phyloP scores from a whole-genome alignment of 30 jellyfish, hydroid and myxozoan genomes.

The Hydra vulgaris region DNA sequence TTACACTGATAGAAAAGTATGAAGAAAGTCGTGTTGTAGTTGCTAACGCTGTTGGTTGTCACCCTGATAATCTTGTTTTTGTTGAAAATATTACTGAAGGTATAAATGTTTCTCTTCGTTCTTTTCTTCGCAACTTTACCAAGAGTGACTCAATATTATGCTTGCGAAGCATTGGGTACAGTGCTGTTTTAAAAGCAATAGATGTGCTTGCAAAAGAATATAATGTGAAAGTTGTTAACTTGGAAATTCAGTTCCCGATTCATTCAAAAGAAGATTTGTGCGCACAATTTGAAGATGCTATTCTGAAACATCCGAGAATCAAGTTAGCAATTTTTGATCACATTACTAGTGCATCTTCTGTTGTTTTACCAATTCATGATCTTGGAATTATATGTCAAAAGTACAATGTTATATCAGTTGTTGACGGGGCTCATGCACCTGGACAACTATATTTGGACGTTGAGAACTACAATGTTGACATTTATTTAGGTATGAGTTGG shows the following conservation, averaged over 20 bases:
- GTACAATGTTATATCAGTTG: slow-evolving; percentile 48
- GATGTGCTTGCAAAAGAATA: slow-evolving; percentile 35
- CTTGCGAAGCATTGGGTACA: slow-evolving; percentile 56
- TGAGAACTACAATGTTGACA: slow-evolving; percentile 62
- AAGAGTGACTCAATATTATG: slow-evolving; percentile 38
- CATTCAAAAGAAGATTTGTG: slow-evolving; percentile 41
- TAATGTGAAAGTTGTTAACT: slow-evolving; percentile 39
- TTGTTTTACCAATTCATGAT: slow-evolving; percentile 62
- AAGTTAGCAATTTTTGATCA: slow-evolving; percentile 86
- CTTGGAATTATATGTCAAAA: slow-evolving; percentile 57
- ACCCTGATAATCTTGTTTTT: slow-evolving; percentile 56
- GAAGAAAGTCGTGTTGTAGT: slow-evolving; percentile 39
- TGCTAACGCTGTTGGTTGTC: slow-evolving; percentile 74
- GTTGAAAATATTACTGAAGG: slow-evolving; percentile 84
- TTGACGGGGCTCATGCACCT: slow-evolving; percentile 99
- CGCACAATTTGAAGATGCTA: slow-evolving; percentile 22
- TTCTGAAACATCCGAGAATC: slow-evolving; percentile 33
- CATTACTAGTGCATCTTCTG: slow-evolving; percentile 75
- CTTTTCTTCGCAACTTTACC: slow-evolving; percentile 7
- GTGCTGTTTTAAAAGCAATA: slow-evolving; percentile 68
- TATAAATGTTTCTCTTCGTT: slow-evolving; percentile 22
- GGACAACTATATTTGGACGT: slow-evolving; percentile 82
- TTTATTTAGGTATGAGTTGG: slow-evolving; percentile 62
- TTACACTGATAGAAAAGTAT: slow-evolving; percentile 40
- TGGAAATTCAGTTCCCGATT: slow-evolving; percentile 65